Evolutionary conservation across 1,140 invertebrate genomes (phyloP).

Genomic region (Drosophila eugracilis): DNA sequence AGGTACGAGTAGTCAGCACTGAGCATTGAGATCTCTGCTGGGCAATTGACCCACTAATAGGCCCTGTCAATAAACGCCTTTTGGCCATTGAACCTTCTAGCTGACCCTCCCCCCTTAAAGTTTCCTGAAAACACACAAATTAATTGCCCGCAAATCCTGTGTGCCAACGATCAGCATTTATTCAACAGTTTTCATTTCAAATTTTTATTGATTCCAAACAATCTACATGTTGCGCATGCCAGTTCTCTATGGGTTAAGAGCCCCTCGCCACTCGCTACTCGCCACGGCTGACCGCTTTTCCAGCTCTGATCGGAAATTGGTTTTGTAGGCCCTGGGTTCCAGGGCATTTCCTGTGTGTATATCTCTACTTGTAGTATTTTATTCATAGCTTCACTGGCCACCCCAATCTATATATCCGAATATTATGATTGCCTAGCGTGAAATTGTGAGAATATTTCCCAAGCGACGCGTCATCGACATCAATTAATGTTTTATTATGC

Average conservation of each 20-base stretch:
- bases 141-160: conserved; percentile 84
- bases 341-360: conserved; percentile 57
- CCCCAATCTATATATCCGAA: conserved; percentile 35
- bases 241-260: conserved; percentile 15
- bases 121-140: conserved; percentile 62
- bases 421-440: conserved; percentile 76
- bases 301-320: conserved; percentile 76
- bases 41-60: conserved; percentile 80
- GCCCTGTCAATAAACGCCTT: conserved; percentile 63
- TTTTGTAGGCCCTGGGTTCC: conserved; percentile 60
- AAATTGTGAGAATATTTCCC: conserved; percentile 75
- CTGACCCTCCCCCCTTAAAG: neutral
- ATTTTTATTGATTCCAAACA: conserved; percentile 67
- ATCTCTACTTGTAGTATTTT: neutral
- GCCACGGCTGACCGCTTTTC: conserved; percentile 50
- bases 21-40: conserved; percentile 42
- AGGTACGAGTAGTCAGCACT: conserved; percentile 32
- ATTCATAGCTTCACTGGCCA: conserved; percentile 76
- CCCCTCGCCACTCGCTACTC: conserved; percentile 47
- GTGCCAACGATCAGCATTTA: conserved; percentile 53
- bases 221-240: conserved; percentile 78
- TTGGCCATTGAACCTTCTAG: conserved; percentile 70
- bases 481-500: conserved; percentile 74
- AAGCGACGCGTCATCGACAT: conserved; percentile 37
- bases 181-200: conserved; percentile 80